Conservation (phyloP, 64 coral and sea anemone genomes). For the Hydrozoanthus tunicans region DNA sequence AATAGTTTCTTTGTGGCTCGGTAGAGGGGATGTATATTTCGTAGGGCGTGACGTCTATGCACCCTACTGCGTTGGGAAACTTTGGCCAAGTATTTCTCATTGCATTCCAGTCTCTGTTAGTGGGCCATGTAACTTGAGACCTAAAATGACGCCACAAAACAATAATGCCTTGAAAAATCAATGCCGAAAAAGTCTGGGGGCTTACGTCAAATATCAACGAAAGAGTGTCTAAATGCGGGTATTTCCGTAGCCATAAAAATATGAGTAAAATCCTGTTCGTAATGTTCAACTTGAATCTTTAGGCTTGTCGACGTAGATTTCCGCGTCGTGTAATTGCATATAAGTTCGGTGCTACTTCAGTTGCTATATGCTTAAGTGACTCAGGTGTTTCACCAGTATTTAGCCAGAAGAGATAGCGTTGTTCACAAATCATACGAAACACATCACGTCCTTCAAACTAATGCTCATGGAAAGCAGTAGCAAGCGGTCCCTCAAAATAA, state of each 20-base stretch:
- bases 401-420: slow-evolving; percentile 23
- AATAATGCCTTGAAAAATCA: slow-evolving; percentile 24
- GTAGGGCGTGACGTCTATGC: slow-evolving; percentile 47
- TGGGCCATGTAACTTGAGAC: not conserved
- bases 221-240: slow-evolving; percentile 42
- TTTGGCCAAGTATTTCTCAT: slow-evolving; percentile 33
- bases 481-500: slow-evolving; percentile 1
- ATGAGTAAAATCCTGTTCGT: not conserved
- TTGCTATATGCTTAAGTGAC: not conserved
- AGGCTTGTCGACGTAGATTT: not conserved
- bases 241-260: slow-evolving; percentile 30
- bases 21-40: slow-evolving; percentile 35
- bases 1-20: slow-evolving; percentile 32
- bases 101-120: not conserved
- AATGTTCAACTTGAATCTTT: slow-evolving; percentile 3
- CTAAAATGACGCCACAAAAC: slow-evolving; percentile 18
- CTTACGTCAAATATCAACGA: slow-evolving; percentile 44
- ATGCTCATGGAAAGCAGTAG: slow-evolving; percentile 22
- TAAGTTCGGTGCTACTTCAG: not conserved
- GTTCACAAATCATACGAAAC: not conserved
- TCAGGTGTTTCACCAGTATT: slow-evolving; percentile 8
- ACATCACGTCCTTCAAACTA: not conserved
- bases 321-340: not conserved
- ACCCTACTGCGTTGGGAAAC: slow-evolving; percentile 27
- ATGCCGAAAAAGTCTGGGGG: slow-evolving; percentile 36